Percentiles rank a stretch among this genome's conserved stretches.
Conservation (phyloP, 2,888 invertebrate genomes). For the Pterostichus niger region DNA sequence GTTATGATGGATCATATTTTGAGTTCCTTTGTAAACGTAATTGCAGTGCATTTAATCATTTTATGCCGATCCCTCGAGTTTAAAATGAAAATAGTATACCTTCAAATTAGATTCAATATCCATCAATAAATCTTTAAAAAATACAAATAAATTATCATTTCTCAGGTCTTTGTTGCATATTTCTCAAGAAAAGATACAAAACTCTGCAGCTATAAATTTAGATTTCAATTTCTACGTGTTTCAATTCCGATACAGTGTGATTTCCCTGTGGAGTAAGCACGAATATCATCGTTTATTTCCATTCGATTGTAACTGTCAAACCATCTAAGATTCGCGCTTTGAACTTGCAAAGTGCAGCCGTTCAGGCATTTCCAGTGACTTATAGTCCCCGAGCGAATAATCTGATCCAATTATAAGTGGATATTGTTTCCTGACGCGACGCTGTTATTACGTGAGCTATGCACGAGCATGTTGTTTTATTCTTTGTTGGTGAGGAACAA, state of each 20-base stretch:
- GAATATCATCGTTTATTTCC: conserved; percentile 6
- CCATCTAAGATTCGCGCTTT: neutral
- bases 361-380: conserved; percentile 19
- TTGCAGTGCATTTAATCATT: no score
- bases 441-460: conserved; percentile 54
- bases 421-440: conserved; percentile 56
- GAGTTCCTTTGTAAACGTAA: no score
- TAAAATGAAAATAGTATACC: no score
- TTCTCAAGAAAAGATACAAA: no score
- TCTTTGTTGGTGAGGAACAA: neutral
- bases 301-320: conserved; percentile 21
- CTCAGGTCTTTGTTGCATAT: no score
- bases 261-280: neutral
- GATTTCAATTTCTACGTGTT: conserved; percentile 4
- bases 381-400: conserved; percentile 54
- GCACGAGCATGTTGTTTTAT: conserved; percentile 9
- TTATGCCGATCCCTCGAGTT: no score
- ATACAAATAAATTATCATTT: no score
- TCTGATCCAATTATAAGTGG: conserved; percentile 62
- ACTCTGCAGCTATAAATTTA: neutral
- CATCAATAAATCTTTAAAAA: no score
- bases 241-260: neutral
- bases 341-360: conserved; percentile 4
- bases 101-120: no score
- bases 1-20: no score